Percentiles rank a stretch among this genome's conserved stretches.
phyloP scores from a whole-genome alignment of 2,888 invertebrate genomes.

The Timema podura region DNA sequence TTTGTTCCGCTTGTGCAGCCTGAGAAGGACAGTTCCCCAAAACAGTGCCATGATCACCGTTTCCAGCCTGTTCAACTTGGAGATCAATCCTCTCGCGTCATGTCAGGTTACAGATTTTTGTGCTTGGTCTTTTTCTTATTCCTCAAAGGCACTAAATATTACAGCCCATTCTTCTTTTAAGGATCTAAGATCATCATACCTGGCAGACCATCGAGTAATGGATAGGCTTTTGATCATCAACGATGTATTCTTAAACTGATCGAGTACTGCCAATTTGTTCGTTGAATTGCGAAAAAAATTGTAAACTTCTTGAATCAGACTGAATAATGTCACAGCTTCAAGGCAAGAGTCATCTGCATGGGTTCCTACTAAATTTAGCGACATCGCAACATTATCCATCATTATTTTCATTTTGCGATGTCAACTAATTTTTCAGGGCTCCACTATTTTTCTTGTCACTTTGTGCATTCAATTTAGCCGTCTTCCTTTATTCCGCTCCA shows the following conservation, averaged over 20 bases:
- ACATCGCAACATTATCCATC: too few relatives aligned
- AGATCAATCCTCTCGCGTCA: conserved; percentile 9
- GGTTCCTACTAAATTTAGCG: background rate
- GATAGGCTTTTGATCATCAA: conserved; percentile 8
- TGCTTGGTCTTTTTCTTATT: background rate
- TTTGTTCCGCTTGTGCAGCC: background rate
- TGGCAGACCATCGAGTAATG: background rate
- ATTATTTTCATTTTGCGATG: too few relatives aligned
- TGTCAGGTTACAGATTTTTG: background rate
- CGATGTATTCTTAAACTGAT: background rate
- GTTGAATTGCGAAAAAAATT: background rate
- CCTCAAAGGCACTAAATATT: background rate
- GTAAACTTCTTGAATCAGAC: background rate
- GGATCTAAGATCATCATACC: background rate
- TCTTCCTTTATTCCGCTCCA: too few relatives aligned
- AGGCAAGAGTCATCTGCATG: background rate
- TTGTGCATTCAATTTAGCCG: too few relatives aligned
- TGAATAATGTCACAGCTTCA: background rate
- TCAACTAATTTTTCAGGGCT: too few relatives aligned
- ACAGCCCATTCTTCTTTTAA: background rate
- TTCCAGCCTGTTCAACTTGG: conserved; percentile 6
- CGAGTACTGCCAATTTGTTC: background rate
- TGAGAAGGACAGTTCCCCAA: background rate
- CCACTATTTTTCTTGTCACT: too few relatives aligned
- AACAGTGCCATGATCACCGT: background rate